Percentiles rank a stretch among this genome's conserved stretches.
Conservation (phyloP, 2,888 invertebrate genomes). For the Lutraria lutraria region DNA sequence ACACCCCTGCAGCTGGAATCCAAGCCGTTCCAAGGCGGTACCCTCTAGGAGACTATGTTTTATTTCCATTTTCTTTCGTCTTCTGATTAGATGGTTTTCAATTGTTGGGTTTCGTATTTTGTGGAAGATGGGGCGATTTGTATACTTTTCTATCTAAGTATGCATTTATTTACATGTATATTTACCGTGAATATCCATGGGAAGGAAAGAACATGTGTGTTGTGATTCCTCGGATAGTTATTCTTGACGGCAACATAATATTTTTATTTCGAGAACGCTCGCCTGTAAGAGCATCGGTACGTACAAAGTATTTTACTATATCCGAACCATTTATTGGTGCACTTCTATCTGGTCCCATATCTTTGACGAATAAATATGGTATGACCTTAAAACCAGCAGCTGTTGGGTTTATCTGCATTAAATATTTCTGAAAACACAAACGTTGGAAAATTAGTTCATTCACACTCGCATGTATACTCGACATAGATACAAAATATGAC, state of each 20-base stretch:
- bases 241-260: constrained; percentile 8
- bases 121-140: no score
- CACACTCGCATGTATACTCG: neutral
- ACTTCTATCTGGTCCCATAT: neutral
- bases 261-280: neutral
- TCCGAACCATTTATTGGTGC: neutral
- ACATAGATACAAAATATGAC: no score
- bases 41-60: no score
- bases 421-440: neutral
- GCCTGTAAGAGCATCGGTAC: neutral
- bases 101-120: no score
- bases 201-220: neutral
- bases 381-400: neutral
- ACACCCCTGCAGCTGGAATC: no score
- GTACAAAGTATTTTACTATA: neutral
- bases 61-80: no score
- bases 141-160: no score
- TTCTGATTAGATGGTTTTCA: no score
- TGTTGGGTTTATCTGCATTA: neutral
- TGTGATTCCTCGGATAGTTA: neutral
- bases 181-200: neutral
- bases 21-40: no score
- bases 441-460: neutral
- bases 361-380: neutral
- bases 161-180: no score